Evolutionary conservation across 2,113 vertebrate species (phyloP).

Genomic region (Spheniscus mendiculus): DNA sequence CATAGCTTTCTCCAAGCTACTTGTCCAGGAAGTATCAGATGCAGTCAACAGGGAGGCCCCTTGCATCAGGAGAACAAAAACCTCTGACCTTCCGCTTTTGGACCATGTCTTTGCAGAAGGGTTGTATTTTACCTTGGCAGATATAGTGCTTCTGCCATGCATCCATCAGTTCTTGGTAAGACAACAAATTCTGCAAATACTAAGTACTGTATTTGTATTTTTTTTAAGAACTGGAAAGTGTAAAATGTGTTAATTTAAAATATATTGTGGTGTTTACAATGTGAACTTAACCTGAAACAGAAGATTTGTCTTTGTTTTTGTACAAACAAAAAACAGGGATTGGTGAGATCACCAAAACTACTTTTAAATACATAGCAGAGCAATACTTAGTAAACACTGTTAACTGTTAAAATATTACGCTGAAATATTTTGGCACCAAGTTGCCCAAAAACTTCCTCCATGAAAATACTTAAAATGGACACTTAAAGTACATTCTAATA

Average conservation of each 20-base stretch:
- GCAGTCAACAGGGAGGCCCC: constrained; percentile 78
- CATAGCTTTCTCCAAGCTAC: constrained; percentile 86
- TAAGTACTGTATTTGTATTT: not conserved
- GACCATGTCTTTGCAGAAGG: constrained; percentile 95
- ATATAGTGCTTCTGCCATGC: constrained; percentile 92
- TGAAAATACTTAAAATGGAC: not conserved
- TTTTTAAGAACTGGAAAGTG: not conserved
- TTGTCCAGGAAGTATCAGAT: constrained; percentile 64
- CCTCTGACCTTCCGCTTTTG: constrained; percentile 83
- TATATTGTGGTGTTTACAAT: not conserved
- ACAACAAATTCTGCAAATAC: not conserved
- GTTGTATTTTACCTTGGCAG: constrained; percentile 94
- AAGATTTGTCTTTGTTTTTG: not conserved
- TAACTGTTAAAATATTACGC: not conserved
- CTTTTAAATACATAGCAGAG: not conserved
- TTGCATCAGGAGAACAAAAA: constrained; percentile 88
- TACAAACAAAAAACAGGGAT: not conserved
- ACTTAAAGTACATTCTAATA: not conserved
- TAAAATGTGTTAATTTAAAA: not conserved
- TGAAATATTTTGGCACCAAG: not conserved
- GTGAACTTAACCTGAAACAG: not conserved
- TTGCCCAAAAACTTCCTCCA: not conserved
- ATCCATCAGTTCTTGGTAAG: constrained; percentile 93
- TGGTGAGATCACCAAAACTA: not conserved
- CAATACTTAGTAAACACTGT: not conserved